These are phyloP conservation scores for Diadegma fenestrale DNA, from an alignment of 2,888 invertebrate genomes.

Conservation along the genomic window DNA sequence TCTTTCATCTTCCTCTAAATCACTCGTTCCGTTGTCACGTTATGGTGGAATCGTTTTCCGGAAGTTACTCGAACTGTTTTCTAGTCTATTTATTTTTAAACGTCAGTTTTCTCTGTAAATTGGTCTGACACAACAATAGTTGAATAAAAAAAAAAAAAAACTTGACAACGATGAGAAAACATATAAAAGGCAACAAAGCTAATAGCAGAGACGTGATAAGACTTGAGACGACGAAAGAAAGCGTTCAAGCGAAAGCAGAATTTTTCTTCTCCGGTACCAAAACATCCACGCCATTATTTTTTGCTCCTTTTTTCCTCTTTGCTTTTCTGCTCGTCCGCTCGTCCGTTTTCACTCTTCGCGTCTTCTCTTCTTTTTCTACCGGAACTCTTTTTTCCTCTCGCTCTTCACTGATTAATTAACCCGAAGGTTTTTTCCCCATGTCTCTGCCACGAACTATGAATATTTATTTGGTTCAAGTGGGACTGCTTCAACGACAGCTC, in stretches of 20 bases:
- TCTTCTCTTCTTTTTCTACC: neutral
- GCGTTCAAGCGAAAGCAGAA: neutral
- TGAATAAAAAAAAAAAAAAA: constrained; percentile 14
- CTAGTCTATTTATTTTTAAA: constrained; percentile 3
- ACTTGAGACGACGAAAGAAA: constrained; percentile 35
- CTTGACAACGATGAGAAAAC: constrained; percentile 16
- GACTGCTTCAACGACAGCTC: constrained; percentile 45
- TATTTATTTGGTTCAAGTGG: constrained; percentile 53
- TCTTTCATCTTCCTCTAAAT: neutral
- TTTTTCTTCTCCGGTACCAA: constrained; percentile 28
- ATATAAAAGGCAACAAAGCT: constrained; percentile 2
- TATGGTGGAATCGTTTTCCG: constrained; percentile 24
- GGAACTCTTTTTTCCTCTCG: neutral
- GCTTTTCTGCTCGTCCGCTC: constrained; percentile 1
- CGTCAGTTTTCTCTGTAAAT: constrained; percentile 8
- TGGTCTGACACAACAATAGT: constrained; percentile 20
- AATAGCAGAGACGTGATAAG: constrained; percentile 31
- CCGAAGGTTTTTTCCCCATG: constrained; percentile 41
- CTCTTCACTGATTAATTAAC: constrained; percentile 61
- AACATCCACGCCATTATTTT: constrained; percentile 7
- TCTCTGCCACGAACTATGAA: constrained; percentile 53
- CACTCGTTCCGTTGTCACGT: constrained; percentile 41
- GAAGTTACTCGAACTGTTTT: constrained; percentile 3
- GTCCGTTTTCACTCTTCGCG: constrained; percentile 29
- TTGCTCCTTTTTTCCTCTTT: constrained; percentile 42